Base-by-base conservation (phyloP, 2,797 vertebrate species). In the Microctenopoma steveboyesi region DNA sequence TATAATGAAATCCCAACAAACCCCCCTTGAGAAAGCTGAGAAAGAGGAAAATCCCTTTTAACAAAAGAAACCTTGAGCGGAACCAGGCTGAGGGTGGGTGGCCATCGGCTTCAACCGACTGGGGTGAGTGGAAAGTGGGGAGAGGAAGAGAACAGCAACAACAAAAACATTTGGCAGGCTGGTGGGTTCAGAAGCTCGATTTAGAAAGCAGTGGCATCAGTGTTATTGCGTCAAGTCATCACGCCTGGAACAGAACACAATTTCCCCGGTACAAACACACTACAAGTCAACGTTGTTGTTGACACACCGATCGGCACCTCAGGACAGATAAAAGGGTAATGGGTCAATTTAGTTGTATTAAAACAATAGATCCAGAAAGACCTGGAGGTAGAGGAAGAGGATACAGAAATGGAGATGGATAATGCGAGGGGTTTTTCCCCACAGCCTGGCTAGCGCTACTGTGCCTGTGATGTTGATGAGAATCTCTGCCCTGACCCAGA, bases 231-330 rank as follows among this genome's bases (percentile, higher is more conserved):
- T 49, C 33, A 28, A 15, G 7, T 39, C 39, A 30, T 51, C 65
- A 59, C 47, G 49, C n/a, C 55, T 51, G 54, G 47, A 58, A 51
- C 37, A 27, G 12, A 50, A 68, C 55, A 58, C 55, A 43, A 15
- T 45, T 35, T 10, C 55, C 63, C 30, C 37, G 53, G 45, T 42
- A 15, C 18, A 39, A 67, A 49, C 52, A 49, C 52, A 48, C 49
- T 27, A 48, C 18, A 7, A 25, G 40, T 39, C 64, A 66, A 56
- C 28, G 33, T 25, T 55, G 52, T 35, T 35, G 33, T 35, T 35
- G 4, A 14, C 51, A 25, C 11, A 46, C 50, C 35, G 27, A 25
- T 46, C n/a, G 37, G 27, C 33, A n/a, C 43, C 22, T 56, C 33
- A 42, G 33, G 53, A 67, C 18, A 43, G 27, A 45, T 64, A 33